These are phyloP conservation scores for Miniopterus natalensis DNA, from an alignment of 2,113 vertebrate species.

Conservation along the genomic window DNA sequence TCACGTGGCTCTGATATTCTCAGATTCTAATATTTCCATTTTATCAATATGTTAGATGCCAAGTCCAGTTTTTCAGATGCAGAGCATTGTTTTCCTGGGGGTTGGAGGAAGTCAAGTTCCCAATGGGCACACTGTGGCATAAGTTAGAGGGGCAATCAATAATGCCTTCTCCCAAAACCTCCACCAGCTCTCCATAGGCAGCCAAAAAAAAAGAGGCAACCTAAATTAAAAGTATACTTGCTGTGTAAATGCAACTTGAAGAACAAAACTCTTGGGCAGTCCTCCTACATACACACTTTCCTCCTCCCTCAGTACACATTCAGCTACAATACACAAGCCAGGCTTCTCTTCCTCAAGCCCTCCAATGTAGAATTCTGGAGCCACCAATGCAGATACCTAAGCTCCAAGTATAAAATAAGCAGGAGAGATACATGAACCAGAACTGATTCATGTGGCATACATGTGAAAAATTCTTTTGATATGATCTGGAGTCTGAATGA, in stretches of 20 bases:
- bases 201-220: not conserved
- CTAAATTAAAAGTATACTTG: slow-evolving; percentile 21
- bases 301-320: not conserved
- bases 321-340: not conserved
- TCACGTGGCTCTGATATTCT: not conserved
- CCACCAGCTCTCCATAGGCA: not conserved
- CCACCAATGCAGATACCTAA: not conserved
- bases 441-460: not conserved
- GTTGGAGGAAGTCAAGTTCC: not conserved
- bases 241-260: not conserved
- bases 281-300: accelerated
- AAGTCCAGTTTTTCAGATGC: not conserved
- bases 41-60: not conserved
- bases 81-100: not conserved
- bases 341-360: not conserved
- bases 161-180: not conserved
- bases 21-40: slow-evolving; percentile 17
- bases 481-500: not conserved
- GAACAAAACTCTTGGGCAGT: not conserved
- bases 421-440: not conserved
- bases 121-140: not conserved
- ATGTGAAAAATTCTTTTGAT: not conserved
- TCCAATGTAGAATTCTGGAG: not conserved
- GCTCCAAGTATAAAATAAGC: not conserved
- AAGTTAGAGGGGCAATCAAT: not conserved